phyloP scores from a whole-genome alignment of 2,797 vertebrate genomes.

The Coccyzus lansbergi region DNA sequence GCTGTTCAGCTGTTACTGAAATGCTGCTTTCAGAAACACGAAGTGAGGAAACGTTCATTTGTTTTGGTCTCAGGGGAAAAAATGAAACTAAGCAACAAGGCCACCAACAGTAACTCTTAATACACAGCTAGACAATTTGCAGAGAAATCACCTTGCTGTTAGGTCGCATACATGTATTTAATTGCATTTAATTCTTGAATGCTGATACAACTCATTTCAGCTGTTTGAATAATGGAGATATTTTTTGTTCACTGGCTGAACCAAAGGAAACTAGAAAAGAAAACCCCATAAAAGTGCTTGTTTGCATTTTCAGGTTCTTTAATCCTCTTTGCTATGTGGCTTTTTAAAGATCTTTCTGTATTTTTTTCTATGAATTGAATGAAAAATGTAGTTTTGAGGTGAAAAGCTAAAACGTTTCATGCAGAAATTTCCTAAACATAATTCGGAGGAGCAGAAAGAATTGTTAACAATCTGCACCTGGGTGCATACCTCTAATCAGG shows the following conservation, averaged over 20 bases:
- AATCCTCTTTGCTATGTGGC: neutral
- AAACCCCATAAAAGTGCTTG: neutral
- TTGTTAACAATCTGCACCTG: neutral
- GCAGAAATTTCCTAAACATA: neutral
- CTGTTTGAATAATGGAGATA: neutral
- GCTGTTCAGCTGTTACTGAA: conserved; percentile 55
- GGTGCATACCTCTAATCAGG: neutral
- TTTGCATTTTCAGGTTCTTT: neutral
- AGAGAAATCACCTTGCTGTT: conserved; percentile 58
- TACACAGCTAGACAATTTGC: neutral
- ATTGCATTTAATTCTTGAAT: conserved; percentile 38
- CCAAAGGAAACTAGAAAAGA: neutral
- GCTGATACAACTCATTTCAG: neutral
- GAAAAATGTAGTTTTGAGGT: neutral
- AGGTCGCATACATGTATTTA: conserved; percentile 19
- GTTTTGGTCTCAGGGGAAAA: conserved; percentile 65
- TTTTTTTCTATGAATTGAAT: neutral
- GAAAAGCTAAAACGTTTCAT: neutral
- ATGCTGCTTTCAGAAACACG: neutral
- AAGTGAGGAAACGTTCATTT: conserved; percentile 18
- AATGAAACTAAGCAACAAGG: conserved; percentile 22
- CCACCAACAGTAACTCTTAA: conserved; percentile 39
- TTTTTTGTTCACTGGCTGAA: neutral
- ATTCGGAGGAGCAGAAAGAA: neutral
- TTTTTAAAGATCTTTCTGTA: neutral